Evolutionary conservation across 1,140 invertebrate species (phyloP), one percentile per base, ranked within the genome.

Genomic region (Rhizoglyphus robini): DNA sequence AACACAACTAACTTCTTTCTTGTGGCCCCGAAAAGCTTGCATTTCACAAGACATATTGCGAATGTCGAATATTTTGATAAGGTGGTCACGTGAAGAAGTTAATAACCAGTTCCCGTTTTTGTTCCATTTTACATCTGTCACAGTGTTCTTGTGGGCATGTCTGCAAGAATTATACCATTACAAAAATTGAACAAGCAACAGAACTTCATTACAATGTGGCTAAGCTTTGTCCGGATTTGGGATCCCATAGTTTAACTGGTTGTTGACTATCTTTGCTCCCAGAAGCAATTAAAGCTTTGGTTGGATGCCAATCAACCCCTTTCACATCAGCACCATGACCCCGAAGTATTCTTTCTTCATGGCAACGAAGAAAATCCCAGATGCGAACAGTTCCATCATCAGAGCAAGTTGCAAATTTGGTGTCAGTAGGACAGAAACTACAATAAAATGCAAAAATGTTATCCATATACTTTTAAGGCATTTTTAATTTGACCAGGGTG

Each of bases 231-330:
- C 94, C 95, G 66, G 86, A 88, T 76, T 95, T 95, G 8, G 96
- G 93, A 81, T 99, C 96, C 96, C 96, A 99, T 18, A 99, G 78
- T 78, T 99, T 99, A 15, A 99, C 90, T 11, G 96, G 96, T 73
- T 99, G 96, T 74, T 99, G 96, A 76, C 95, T 97, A 76, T 99
- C 96, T 79, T 99, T 97, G 75, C 93, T 97, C 0, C 96, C 96
- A 18, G 95, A 98, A 25, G 96, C 90, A 70, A 99, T 84, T 59
- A 99, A 81, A 69, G 88, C 86, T 78, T 98, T 98, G 69, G 91
- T 88, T 4, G 96, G 96, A 82, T 99, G 96, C 96, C 96, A 99
- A 75, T 98, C 93, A 4, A 98, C 91, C 78, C 94, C 97, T 77
- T 97, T 97, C 0, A 99, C 96, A 82, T 99, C 96, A 23, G 96